Conservation (phyloP, 2,888 invertebrate genomes). For the Drosophila robusta region DNA sequence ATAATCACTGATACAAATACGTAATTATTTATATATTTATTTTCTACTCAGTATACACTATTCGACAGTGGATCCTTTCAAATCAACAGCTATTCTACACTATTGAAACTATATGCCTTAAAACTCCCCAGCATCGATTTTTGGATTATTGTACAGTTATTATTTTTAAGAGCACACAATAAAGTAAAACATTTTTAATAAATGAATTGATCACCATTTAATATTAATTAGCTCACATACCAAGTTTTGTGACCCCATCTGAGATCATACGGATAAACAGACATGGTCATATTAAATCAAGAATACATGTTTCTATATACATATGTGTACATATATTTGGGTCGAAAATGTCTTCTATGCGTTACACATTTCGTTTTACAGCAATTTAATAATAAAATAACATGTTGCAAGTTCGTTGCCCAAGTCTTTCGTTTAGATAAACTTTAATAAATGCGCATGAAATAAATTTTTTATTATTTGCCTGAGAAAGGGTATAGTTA, state of each 20-base stretch:
- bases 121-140: too few species aligned
- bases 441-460: background rate
- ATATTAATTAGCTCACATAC: too few species aligned
- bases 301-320: background rate
- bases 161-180: too few species aligned
- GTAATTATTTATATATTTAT: background rate
- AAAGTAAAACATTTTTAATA: too few species aligned
- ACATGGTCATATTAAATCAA: background rate
- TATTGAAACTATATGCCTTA: too few species aligned
- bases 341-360: background rate
- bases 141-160: too few species aligned
- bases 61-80: too few species aligned
- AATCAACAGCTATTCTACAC: too few species aligned
- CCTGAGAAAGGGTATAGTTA: background rate
- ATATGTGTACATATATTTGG: background rate
- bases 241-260: too few species aligned
- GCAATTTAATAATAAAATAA: background rate
- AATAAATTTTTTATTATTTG: background rate
- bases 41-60: too few species aligned
- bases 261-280: too few species aligned
- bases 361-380: background rate
- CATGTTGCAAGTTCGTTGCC: slow-evolving; percentile 61
- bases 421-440: slow-evolving; percentile 59
- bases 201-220: too few species aligned
- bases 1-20: background rate